These are phyloP conservation scores for Hormaphis cornu DNA, from an alignment of 1,140 invertebrate genomes.

Conservation along the genomic window DNA sequence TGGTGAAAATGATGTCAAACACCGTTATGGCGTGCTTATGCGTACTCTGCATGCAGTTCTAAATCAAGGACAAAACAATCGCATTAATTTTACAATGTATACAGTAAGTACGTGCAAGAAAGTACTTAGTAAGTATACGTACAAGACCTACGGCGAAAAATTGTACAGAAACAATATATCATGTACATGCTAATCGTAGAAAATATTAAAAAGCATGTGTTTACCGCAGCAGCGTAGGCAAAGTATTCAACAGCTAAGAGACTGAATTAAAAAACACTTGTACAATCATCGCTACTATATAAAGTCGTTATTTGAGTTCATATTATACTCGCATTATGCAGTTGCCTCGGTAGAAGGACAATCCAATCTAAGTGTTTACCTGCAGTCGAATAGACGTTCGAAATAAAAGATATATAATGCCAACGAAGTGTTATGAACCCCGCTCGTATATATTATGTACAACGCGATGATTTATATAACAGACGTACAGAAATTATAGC, in stretches of 20 bases:
- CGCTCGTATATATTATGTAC: too few species aligned
- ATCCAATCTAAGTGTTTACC: conserved; percentile 22
- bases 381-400: not conserved
- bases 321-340: conserved; percentile 13
- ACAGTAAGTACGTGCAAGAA: too few species aligned
- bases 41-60: not conserved
- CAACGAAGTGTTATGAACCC: too few species aligned
- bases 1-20: not conserved
- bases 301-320: conserved; percentile 14
- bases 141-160: conserved; percentile 1
- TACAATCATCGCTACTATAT: conserved; percentile 12
- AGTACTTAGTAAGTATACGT: not conserved
- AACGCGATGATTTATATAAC: too few species aligned
- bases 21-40: not conserved
- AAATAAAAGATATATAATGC: not conserved
- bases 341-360: conserved; percentile 6
- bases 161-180: too few species aligned
- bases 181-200: conserved; percentile 14
- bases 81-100: not conserved
- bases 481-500: too few species aligned
- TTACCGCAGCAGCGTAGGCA: too few species aligned
- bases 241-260: not conserved
- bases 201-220: conserved; percentile 26
- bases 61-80: conserved; percentile 17
- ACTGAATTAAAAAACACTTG: conserved; percentile 22